These are phyloP conservation scores for Conchocele bisecta DNA, from an alignment of 2,888 invertebrate genomes.

Conservation along the genomic window DNA sequence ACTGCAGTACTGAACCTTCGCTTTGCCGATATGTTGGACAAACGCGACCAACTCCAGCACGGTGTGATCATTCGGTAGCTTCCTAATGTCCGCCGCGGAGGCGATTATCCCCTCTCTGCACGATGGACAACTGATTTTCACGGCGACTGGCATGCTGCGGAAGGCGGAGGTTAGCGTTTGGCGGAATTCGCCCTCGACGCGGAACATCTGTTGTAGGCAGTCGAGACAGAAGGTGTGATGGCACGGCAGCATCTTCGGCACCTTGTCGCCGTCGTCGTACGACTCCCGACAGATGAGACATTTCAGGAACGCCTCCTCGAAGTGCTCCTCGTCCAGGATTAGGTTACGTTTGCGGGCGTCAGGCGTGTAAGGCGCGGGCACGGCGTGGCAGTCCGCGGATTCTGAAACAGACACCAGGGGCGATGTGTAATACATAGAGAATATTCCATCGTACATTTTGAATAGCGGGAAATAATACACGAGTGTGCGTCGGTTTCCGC, in stretches of 20 bases:
- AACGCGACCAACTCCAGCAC: constrained; percentile 74
- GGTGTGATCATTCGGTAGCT: constrained; percentile 77
- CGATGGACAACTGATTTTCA: constrained; percentile 76
- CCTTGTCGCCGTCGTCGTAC: constrained; percentile 80
- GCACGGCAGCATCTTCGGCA: constrained; percentile 81
- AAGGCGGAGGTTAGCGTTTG: constrained; percentile 76
- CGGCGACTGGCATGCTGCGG: constrained; percentile 76
- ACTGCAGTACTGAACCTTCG: constrained; percentile 74
- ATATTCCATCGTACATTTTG: too few species aligned
- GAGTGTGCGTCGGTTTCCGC: too few species aligned
- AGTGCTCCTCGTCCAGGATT: constrained; percentile 76
- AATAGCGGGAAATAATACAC: too few species aligned
- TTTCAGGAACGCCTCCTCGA: constrained; percentile 78
- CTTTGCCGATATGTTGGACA: constrained; percentile 70
- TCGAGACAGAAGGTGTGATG: constrained; percentile 82
- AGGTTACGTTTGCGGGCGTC: constrained; percentile 73
- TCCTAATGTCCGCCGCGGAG: constrained; percentile 73
- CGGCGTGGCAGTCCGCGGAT: too few species aligned
- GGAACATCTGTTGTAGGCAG: constrained; percentile 80
- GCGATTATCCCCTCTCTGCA: constrained; percentile 75
- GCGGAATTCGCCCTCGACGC: constrained; percentile 77
- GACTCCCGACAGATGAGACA: constrained; percentile 81
- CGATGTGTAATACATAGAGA: too few species aligned
- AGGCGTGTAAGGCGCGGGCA: too few species aligned
- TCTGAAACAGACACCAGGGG: too few species aligned